Conservation (phyloP, 2,888 invertebrate species). For the Cephus runcator region DNA sequence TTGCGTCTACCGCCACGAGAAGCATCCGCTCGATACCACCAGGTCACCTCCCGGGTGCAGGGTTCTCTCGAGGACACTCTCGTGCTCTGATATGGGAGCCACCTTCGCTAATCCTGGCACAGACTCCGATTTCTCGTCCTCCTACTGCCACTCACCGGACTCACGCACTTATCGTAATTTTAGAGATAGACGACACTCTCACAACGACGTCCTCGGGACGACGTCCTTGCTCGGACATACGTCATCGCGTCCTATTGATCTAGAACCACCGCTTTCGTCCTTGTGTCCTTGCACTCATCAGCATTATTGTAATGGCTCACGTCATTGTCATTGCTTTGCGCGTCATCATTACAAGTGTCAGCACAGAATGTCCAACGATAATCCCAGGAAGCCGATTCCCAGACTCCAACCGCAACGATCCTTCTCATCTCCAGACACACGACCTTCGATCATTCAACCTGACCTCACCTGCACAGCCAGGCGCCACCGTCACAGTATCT, state of each 20-base stretch:
- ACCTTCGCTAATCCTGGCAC: constrained; percentile 19
- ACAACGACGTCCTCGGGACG: background rate
- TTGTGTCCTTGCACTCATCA: background rate
- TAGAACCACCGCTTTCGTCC: background rate
- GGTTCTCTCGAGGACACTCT: constrained; percentile 21
- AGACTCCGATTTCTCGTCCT: background rate
- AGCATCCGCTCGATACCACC: background rate
- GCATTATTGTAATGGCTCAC: background rate
- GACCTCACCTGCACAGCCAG: constrained; percentile 70
- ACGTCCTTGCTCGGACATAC: background rate
- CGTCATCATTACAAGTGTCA: background rate
- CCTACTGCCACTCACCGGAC: constrained; percentile 6
- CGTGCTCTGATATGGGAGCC: constrained; percentile 26
- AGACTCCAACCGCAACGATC: constrained; percentile 59
- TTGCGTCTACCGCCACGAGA: background rate
- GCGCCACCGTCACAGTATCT: constrained; percentile 95
- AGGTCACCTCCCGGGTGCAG: background rate
- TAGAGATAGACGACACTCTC: background rate
- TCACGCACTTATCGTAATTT: background rate
- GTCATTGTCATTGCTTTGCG: background rate
- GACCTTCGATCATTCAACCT: constrained; percentile 64
- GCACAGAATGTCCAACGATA: background rate
- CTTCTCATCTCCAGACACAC: constrained; percentile 62
- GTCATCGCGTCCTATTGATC: background rate
- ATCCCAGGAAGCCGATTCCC: constrained; percentile 34